Percentiles rank a stretch among this genome's conserved stretches.
These are phyloP conservation scores for Coecobrya sp. DNA, from an alignment of 2,888 invertebrate species.

Conservation along the genomic window DNA sequence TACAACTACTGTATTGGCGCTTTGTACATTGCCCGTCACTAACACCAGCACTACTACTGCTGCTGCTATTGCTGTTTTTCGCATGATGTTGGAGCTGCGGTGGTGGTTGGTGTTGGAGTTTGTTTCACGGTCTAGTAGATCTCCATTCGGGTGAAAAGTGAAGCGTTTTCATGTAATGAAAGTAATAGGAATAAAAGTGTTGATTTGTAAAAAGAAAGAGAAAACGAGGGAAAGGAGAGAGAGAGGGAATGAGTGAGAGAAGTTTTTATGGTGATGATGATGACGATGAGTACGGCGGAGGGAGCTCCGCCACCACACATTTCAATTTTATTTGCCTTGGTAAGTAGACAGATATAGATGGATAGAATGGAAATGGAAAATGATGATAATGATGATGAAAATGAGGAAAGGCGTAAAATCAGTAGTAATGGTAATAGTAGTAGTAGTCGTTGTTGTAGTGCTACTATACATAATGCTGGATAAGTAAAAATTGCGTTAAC, in stretches of 20 bases:
- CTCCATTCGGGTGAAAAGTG: constrained; percentile 9
- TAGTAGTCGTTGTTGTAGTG: not conserved
- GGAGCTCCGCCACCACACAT: not conserved
- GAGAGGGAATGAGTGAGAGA: not conserved
- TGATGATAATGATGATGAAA: not conserved
- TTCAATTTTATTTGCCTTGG: constrained; percentile 32
- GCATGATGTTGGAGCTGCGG: not conserved
- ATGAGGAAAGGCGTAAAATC: constrained; percentile 36
- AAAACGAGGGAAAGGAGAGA: not conserved
- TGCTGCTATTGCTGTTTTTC: not conserved
- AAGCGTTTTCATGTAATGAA: constrained; percentile 21
- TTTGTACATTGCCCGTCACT: not conserved
- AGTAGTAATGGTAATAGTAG: not conserved
- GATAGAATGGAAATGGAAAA: constrained; percentile 6
- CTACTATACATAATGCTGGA: not conserved
- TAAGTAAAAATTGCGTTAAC: constrained; percentile 6
- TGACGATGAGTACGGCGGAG: not conserved
- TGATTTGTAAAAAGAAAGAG: constrained; percentile 43
- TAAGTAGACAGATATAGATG: constrained; percentile 13
- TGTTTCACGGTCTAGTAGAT: constrained; percentile 3
- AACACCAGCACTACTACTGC: not conserved
- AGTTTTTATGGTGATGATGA: not conserved
- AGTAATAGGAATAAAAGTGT: constrained; percentile 22
- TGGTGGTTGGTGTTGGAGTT: constrained; percentile 14
- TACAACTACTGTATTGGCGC: not conserved